A percentile compares a stretch with the other conserved stretches of the same genome.
Evolutionary conservation across 2,888 invertebrate genomes (phyloP).

Genomic region (Neocrepidodera transversa): DNA sequence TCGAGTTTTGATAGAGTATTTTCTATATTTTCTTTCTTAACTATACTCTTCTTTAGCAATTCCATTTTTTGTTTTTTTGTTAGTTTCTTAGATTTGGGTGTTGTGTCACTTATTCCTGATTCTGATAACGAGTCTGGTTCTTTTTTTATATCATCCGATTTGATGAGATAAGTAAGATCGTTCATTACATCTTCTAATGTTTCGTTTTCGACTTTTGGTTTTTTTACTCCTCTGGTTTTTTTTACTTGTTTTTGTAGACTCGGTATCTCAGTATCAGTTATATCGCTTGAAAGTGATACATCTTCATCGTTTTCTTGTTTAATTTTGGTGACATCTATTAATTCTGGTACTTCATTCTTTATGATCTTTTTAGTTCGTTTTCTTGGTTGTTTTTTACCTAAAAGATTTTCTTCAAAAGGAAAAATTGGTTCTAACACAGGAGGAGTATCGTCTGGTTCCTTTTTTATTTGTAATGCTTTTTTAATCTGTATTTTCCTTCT

Average conservation of each 20-base stretch:
- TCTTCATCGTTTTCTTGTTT: constrained; percentile 44
- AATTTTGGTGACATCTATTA: constrained; percentile 43
- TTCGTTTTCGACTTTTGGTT: constrained; percentile 44
- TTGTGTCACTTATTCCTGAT: constrained; percentile 46
- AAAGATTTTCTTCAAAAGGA: constrained; percentile 48
- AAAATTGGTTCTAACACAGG: constrained; percentile 56
- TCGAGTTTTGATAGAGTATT: constrained; percentile 53
- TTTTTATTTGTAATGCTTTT: constrained; percentile 20
- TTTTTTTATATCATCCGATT: constrained; percentile 49
- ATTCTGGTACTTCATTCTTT: constrained; percentile 36
- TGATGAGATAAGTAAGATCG: constrained; percentile 51
- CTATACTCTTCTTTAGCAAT: constrained; percentile 48
- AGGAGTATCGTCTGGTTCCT: constrained; percentile 45
- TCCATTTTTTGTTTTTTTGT: constrained; percentile 47
- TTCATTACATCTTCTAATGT: constrained; percentile 57
- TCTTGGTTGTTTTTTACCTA: constrained; percentile 40
- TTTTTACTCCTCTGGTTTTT: constrained; percentile 36
- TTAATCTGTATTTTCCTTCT: constrained; percentile 32
- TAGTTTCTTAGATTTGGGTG: constrained; percentile 48
- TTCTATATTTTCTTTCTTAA: constrained; percentile 55
- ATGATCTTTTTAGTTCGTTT: constrained; percentile 41
- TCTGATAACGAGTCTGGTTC: constrained; percentile 47
- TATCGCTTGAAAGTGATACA: constrained; percentile 36
- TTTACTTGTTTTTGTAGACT: constrained; percentile 36
- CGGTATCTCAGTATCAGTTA: constrained; percentile 35